Percentiles rank a stretch among this genome's conserved stretches.
These are phyloP conservation scores for Dipodomys stephensi DNA, from an alignment of 2,113 vertebrate species.

Conservation along the genomic window DNA sequence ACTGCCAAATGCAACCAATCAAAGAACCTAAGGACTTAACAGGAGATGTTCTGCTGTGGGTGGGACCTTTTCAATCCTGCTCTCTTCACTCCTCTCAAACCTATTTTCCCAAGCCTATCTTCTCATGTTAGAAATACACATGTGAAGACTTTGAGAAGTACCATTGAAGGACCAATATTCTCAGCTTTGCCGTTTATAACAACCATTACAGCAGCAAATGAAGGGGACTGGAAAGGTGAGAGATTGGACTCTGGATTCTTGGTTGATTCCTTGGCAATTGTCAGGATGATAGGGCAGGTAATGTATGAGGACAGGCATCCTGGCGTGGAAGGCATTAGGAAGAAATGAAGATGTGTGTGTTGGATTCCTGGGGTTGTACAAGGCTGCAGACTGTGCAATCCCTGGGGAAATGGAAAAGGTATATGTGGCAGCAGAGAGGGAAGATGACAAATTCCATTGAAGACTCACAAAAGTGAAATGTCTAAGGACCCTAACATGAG, in stretches of 20 bases:
- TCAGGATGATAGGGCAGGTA: no score
- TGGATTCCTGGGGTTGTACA: neutral
- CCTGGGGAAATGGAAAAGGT: neutral
- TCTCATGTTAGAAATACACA: neutral
- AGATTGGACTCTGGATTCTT: neutral
- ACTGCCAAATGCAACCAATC: no score
- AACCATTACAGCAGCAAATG: slow-evolving; percentile 28
- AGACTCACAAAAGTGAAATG: neutral
- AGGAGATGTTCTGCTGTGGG: neutral
- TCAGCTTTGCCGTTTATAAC: slow-evolving; percentile 30
- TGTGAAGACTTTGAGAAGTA: neutral
- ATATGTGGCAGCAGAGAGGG: neutral
- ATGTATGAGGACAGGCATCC: no score
- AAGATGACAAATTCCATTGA: neutral
- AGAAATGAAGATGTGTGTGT: neutral
- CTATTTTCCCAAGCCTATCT: no score
- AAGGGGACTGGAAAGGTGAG: neutral
- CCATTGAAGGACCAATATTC: neutral
- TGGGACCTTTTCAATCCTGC: neutral
- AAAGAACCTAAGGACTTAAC: no score
- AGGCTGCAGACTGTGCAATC: neutral
- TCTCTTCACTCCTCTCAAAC: neutral
- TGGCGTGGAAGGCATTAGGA: neutral
- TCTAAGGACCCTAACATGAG: neutral
- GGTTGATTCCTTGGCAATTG: neutral